Base-by-base conservation (phyloP, 23 tunicate genomes). In the Trididemnum clinides region DNA sequence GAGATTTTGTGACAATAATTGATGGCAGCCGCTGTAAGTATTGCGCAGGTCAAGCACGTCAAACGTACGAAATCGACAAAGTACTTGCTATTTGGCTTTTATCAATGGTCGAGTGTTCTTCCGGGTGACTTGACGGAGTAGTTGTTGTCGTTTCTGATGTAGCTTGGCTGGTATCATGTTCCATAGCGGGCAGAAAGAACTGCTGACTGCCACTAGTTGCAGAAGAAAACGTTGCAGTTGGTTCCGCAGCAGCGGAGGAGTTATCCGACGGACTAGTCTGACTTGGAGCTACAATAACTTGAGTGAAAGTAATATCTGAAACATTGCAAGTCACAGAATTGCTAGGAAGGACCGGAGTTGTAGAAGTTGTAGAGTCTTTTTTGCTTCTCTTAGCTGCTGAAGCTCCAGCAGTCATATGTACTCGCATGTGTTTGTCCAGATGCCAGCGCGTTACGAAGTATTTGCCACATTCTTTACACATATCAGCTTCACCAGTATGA, bases 401-500 rank as follows among this genome's bases (percentile, higher is more conserved):
- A 28, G 88, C 50, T 25, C 35, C 76, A 18, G 84, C 90, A 1
- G 86, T 28, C 82, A 82, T 63, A 51, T 94, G 98, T 3, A 94
- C 94, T 10, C 94, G 64, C 82, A 82, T 91, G 78, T 94, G 98
- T 71, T 94, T 94, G 31, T 89, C 98, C 39, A 94, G 50, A 38
- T 94, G 98, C 98, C 98, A 94, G 28, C 98, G 83, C 0, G 98
- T 94, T 2, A 94, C 98, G 44, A 94, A 94, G 28, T 64, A 85
- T 64, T 94, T 94, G 39, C 89, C 86, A 31, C 98, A 94, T 39
- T 79, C 84, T 51, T 89, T 83, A 77, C 98, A 94, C 77, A 88
- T 94, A 54, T 90, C 98, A 20, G 98, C 98, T 33, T 94, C 95
- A 15, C 98, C 98, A 0, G 98, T 94, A 80, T 94, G 98, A 44